Conservation (phyloP, 2,888 invertebrate genomes). For the Nomada fucata region DNA sequence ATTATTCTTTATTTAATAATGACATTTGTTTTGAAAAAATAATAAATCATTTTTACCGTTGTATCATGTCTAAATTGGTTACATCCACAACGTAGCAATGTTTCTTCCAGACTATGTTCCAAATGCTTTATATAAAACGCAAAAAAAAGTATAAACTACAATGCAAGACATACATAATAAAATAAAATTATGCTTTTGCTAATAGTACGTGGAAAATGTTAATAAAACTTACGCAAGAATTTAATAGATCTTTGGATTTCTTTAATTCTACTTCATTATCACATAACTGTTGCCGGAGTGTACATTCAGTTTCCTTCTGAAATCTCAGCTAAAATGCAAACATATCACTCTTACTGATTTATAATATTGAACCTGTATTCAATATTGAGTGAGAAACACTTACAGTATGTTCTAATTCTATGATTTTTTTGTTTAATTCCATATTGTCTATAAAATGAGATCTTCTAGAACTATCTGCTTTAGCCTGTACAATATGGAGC, state of each 20-base stretch:
- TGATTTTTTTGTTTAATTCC: slow-evolving; percentile 72
- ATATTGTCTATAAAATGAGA: slow-evolving; percentile 67
- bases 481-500: slow-evolving; percentile 58
- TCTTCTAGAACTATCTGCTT: slow-evolving; percentile 70
- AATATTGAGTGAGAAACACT: slow-evolving; percentile 40
- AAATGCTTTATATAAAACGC: slow-evolving; percentile 44
- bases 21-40: neutral
- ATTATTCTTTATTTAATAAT: neutral
- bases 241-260: slow-evolving; percentile 68
- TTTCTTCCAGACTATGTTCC: slow-evolving; percentile 54
- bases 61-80: slow-evolving; percentile 59
- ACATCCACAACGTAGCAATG: slow-evolving; percentile 42
- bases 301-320: slow-evolving; percentile 69
- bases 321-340: slow-evolving; percentile 68
- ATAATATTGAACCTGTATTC: neutral
- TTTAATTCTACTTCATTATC: slow-evolving; percentile 72
- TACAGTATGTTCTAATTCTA: slow-evolving; percentile 75
- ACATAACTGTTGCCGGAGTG: slow-evolving; percentile 66
- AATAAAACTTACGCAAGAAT: slow-evolving; percentile 67
- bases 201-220: neutral
- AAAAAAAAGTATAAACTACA: slow-evolving; percentile 10
- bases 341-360: neutral
- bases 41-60: slow-evolving; percentile 52
- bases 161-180: neutral
- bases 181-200: neutral